Evolutionary conservation across 2,888 invertebrate species (phyloP).

Genomic region (Pyrrhosoma nymphula): DNA sequence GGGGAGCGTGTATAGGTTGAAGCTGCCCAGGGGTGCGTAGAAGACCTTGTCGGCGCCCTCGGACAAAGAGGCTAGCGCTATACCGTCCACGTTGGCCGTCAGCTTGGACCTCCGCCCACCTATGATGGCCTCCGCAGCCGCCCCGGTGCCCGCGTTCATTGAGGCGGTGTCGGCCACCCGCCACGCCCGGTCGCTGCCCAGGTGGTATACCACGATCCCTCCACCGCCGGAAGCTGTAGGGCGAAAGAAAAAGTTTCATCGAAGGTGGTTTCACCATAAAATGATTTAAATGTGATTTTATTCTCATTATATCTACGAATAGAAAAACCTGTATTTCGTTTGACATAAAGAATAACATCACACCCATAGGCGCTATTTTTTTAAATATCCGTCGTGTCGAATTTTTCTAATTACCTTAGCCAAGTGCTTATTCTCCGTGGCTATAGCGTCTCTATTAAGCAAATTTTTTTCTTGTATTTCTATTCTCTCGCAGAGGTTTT

Average conservation of each 20-base stretch:
- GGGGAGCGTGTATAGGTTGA: conserved; percentile 83
- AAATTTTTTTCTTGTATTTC: too few species aligned
- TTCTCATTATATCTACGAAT: too few species aligned
- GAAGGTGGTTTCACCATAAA: too few species aligned
- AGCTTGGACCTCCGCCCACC: conserved; percentile 78
- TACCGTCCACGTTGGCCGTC: conserved; percentile 85
- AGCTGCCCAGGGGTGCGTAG: conserved; percentile 86
- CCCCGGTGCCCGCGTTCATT: conserved; percentile 81
- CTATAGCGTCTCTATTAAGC: too few species aligned
- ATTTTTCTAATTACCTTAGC: too few species aligned
- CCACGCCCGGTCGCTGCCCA: conserved; percentile 84
- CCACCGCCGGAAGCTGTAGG: background rate
- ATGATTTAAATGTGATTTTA: too few species aligned
- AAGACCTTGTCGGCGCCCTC: conserved; percentile 79
- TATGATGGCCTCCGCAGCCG: conserved; percentile 83
- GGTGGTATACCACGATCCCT: conserved; percentile 84
- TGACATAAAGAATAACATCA: too few species aligned
- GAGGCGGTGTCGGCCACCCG: conserved; percentile 84
- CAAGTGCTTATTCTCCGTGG: too few species aligned
- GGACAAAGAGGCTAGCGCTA: conserved; percentile 81
- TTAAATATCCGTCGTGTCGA: too few species aligned
- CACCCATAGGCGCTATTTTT: too few species aligned
- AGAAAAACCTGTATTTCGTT: too few species aligned
- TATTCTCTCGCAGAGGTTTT: too few species aligned
- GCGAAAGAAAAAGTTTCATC: background rate